Evolutionary conservation across 2,888 invertebrate genomes (phyloP), one percentile per base, ranked within the genome.

Genomic region (Orchesellides sinensis): DNA sequence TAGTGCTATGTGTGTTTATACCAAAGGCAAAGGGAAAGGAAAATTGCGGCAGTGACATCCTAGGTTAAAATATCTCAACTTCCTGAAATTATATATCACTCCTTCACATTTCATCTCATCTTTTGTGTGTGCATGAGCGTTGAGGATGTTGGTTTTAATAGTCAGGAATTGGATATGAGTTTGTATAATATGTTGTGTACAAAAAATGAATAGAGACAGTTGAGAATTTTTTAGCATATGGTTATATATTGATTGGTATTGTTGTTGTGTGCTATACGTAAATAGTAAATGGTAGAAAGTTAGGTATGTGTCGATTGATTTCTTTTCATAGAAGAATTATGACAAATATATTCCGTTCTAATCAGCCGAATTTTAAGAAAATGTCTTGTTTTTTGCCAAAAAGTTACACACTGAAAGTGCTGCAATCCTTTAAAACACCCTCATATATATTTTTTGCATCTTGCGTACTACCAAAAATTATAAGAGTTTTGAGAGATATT

Each of bases 21-120:
- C n/a, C 14, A 8, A 5, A n/a, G 8, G 19, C 17, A 52, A 52
- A 52, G 52, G 17, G 52, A 52, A 52, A 52, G 3, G 54, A 12
- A 52, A 52, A 70, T 82, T 82, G 81, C 81, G 81, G 81, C 74
- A 82, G 81, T 69, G 81, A 82, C 81, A 82, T 82, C 81, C 81
- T 82, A 82, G 81, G 81, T 82, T 82, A 82, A 82, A 74, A 82
- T 82, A 75, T 82, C 81, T 2, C 17, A 52, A 47, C 49, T 54
- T 77, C 77, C 68, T 77, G 56, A 45, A 65, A 65, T 4, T 3
- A 52, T 17, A 52, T 21, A 12, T 21, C 52, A 17, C 52, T 52
- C 19, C 52, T 52, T 52, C 52, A 52, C 47, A 8, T 19, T 8
- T 52, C 52, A 21, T 8, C 21, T 52, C 52, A 8, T 17, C 17